phyloP scores from a whole-genome alignment of 2,888 invertebrate genomes.

The Drosophila nr. fundita region DNA sequence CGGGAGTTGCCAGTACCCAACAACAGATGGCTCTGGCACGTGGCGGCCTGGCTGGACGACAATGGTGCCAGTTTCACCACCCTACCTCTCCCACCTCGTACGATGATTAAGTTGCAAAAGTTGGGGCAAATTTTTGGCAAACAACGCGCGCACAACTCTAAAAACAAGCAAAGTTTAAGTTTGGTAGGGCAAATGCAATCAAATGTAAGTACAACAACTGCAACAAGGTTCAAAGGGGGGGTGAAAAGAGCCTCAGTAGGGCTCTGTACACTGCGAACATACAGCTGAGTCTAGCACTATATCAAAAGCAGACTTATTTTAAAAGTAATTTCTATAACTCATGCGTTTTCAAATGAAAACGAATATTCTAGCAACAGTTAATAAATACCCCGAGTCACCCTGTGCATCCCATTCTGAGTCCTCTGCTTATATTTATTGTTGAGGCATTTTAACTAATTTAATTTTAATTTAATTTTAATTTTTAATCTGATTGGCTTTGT shows the following conservation, averaged over 20 bases:
- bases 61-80: slow-evolving; percentile 23
- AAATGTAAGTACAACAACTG: slow-evolving; percentile 68
- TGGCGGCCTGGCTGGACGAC: slow-evolving; percentile 33
- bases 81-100: neutral
- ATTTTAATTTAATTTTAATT: too few relatives aligned
- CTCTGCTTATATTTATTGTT: neutral
- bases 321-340: neutral
- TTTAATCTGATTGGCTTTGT: neutral
- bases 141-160: slow-evolving; percentile 37
- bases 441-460: neutral
- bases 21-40: slow-evolving; percentile 65
- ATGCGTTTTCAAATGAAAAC: neutral
- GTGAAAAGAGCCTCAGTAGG: neutral
- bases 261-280: neutral
- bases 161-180: slow-evolving; percentile 56
- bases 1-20: slow-evolving; percentile 28
- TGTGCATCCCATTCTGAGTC: neutral
- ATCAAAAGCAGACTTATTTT: neutral
- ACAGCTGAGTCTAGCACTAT: neutral
- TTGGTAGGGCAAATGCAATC: slow-evolving; percentile 69
- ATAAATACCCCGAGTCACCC: neutral
- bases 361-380: neutral
- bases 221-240: slow-evolving; percentile 32
- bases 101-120: slow-evolving; percentile 76
- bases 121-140: slow-evolving; percentile 64